A percentile compares a stretch with the other conserved stretches of the same genome.
These are phyloP conservation scores for Tachyglossus aculeatus DNA, from an alignment of 2,797 vertebrate genomes.

Conservation along the genomic window DNA sequence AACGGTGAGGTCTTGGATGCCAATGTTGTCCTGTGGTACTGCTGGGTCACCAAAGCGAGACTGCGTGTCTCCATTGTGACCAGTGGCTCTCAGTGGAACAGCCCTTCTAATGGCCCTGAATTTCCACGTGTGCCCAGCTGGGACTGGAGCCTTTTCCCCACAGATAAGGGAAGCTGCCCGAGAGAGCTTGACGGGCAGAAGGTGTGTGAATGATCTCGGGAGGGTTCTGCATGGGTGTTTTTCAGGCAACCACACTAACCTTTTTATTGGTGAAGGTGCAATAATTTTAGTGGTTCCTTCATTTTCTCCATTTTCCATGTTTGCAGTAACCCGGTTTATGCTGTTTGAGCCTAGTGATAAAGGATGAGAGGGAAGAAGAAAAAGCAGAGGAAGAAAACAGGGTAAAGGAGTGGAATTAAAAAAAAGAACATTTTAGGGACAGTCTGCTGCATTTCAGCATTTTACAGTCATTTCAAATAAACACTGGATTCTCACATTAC, in stretches of 20 bases:
- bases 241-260: slow-evolving; percentile 65
- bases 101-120: too few relatives aligned
- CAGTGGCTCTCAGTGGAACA: too few relatives aligned
- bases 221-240: too few relatives aligned
- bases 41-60: too few relatives aligned
- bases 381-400: neutral
- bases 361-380: neutral
- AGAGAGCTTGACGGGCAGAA: too few relatives aligned
- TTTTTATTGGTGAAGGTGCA: slow-evolving; percentile 81
- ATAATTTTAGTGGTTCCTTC: slow-evolving; percentile 79
- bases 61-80: too few relatives aligned
- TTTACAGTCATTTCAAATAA: neutral
- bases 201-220: too few relatives aligned
- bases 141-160: too few relatives aligned
- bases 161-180: too few relatives aligned
- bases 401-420: neutral
- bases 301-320: slow-evolving; percentile 70
- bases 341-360: slow-evolving; percentile 68
- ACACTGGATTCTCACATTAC: neutral
- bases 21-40: too few relatives aligned
- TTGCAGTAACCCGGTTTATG: slow-evolving; percentile 65
- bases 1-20: too few relatives aligned
- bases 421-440: neutral
- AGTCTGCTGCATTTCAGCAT: neutral
- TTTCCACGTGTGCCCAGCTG: too few relatives aligned